Percentiles rank a stretch among this genome's conserved stretches.
Conservation (phyloP, 2,888 invertebrate genomes). For the Anorthoa munda region DNA sequence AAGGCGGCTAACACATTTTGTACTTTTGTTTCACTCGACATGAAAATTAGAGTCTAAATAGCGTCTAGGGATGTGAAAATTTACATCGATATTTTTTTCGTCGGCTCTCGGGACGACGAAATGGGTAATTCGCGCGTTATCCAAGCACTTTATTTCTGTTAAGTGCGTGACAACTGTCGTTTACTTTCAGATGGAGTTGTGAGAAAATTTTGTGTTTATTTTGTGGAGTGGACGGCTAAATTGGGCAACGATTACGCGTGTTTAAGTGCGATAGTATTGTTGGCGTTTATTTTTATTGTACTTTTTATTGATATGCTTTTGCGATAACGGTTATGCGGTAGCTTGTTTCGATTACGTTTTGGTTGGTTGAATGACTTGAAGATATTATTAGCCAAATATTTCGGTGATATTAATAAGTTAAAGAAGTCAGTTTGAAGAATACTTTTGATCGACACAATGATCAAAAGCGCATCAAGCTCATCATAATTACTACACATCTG, state of each 20-base stretch:
- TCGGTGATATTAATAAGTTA: not conserved
- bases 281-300: constrained; percentile 39
- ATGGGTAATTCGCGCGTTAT: constrained; percentile 73
- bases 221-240: constrained; percentile 65
- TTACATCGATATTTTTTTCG: constrained; percentile 73
- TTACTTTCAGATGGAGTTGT: constrained; percentile 75
- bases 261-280: constrained; percentile 43
- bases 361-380: not conserved
- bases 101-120: constrained; percentile 57
- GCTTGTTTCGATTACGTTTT: constrained; percentile 3
- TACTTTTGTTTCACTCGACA: constrained; percentile 61
- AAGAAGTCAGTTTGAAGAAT: not conserved
- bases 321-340: not conserved
- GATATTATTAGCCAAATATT: not conserved
- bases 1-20: constrained; percentile 33
- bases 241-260: constrained; percentile 68
- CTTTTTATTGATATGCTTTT: constrained; percentile 23
- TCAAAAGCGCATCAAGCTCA: not conserved
- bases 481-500: not conserved
- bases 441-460: not conserved
- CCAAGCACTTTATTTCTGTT: constrained; percentile 68
- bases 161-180: constrained; percentile 78
- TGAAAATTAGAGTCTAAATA: constrained; percentile 64
- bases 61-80: constrained; percentile 67
- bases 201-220: constrained; percentile 70